phyloP scores from a whole-genome alignment of 2,797 vertebrate species.

The Lutjanus argentimaculatus region DNA sequence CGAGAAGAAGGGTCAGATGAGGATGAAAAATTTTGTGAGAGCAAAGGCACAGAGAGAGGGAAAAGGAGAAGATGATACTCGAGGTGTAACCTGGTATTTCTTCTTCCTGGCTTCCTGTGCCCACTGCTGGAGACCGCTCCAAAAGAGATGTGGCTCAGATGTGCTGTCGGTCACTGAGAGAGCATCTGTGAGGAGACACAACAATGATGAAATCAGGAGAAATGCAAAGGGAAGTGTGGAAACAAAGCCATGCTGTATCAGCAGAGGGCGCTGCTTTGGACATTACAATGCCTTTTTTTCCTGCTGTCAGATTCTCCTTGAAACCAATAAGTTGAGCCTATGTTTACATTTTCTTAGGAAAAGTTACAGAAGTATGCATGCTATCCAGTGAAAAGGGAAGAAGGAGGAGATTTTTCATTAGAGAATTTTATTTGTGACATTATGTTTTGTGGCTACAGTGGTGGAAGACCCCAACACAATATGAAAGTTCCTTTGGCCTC shows the following conservation, averaged over 20 bases:
- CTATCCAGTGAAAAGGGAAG: no score
- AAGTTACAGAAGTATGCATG: no score
- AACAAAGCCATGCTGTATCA: not conserved
- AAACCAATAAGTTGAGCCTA: no score
- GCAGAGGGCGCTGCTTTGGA: no score
- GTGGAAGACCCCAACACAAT: no score
- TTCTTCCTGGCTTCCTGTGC: slow-evolving; percentile 59
- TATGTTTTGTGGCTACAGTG: no score
- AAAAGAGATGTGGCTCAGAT: slow-evolving; percentile 54
- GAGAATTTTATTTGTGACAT: no score
- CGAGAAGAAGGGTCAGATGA: slow-evolving; percentile 2
- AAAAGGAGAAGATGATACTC: not conserved
- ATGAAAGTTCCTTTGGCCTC: no score
- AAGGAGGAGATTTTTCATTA: no score
- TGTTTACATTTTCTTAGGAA: no score
- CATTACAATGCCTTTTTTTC: no score
- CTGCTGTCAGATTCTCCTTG: no score
- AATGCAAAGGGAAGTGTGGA: not conserved
- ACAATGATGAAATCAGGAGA: not conserved
- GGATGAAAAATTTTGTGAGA: not conserved
- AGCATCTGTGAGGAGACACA: slow-evolving; percentile 51
- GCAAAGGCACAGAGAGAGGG: not conserved
- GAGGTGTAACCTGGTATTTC: slow-evolving; percentile 75
- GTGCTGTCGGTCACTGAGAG: slow-evolving; percentile 20
- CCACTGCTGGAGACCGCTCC: slow-evolving; percentile 61